Conservation (phyloP, 2,888 invertebrate species). For the Polia nebulosa region DNA sequence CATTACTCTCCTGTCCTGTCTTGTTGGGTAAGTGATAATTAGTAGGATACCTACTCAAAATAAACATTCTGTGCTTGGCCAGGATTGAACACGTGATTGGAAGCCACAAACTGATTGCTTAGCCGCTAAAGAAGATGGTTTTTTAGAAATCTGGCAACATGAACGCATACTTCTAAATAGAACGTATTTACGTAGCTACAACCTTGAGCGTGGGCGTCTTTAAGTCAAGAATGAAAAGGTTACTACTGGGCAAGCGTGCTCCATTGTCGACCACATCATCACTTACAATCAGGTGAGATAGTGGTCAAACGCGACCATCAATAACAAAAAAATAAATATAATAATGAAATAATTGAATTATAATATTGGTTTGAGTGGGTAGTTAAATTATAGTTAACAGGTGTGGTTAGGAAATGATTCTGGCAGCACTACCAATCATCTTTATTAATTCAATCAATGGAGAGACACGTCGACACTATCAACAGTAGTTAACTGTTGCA, state of each 20-base stretch:
- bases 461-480: background rate
- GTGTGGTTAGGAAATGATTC: background rate
- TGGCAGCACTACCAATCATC: background rate
- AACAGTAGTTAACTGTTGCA: background rate
- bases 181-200: too few relatives aligned
- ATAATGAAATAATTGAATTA: too few relatives aligned
- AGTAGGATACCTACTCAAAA: background rate
- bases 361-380: background rate
- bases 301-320: too few relatives aligned
- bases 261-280: too few relatives aligned
- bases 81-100: background rate
- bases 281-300: too few relatives aligned
- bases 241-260: too few relatives aligned
- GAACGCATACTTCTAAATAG: too few relatives aligned
- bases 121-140: too few relatives aligned
- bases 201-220: too few relatives aligned
- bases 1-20: background rate
- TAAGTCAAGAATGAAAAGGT: too few relatives aligned
- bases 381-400: background rate
- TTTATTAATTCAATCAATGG: constrained; percentile 16
- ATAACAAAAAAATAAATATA: too few relatives aligned
- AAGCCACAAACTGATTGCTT: background rate
- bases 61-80: background rate
- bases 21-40: background rate
- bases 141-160: too few relatives aligned